Conservation (phyloP, 2,888 invertebrate species). For the Leptopilina drosophilae region DNA sequence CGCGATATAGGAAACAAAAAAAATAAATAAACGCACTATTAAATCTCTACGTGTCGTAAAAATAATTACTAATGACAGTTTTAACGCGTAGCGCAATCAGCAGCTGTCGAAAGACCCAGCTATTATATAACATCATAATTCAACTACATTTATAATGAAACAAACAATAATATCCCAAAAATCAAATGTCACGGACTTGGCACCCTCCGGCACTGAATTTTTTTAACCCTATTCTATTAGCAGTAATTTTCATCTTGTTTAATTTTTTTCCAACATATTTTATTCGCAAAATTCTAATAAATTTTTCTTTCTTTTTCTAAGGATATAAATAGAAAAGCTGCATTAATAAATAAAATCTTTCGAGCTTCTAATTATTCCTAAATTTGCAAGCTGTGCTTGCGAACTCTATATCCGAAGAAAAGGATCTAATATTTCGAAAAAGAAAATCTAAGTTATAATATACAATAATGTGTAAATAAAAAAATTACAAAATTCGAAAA, state of each 20-base stretch:
- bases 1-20: conserved; percentile 7
- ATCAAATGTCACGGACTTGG: conserved; percentile 51
- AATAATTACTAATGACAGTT: conserved; percentile 62
- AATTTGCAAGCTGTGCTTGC: conserved; percentile 14
- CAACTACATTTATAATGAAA: conserved; percentile 44
- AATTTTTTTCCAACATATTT: no score
- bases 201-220: conserved; percentile 50
- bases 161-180: conserved; percentile 37
- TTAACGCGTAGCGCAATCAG: conserved; percentile 71
- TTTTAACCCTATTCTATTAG: background rate
- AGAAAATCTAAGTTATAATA: background rate
- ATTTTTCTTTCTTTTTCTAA: background rate
- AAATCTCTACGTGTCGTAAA: conserved; percentile 63
- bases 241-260: background rate
- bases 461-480: background rate
- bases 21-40: conserved; percentile 41
- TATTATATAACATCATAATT: conserved; percentile 55
- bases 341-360: background rate
- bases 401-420: conserved; percentile 2
- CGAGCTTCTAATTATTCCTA: conserved; percentile 18
- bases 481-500: background rate
- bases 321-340: background rate
- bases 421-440: background rate
- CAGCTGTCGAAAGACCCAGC: conserved; percentile 63
- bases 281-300: no score